Percentiles rank a stretch among this genome's conserved stretches.
phyloP scores from a whole-genome alignment of 2,888 invertebrate genomes.

The Incurvaria masculella region DNA sequence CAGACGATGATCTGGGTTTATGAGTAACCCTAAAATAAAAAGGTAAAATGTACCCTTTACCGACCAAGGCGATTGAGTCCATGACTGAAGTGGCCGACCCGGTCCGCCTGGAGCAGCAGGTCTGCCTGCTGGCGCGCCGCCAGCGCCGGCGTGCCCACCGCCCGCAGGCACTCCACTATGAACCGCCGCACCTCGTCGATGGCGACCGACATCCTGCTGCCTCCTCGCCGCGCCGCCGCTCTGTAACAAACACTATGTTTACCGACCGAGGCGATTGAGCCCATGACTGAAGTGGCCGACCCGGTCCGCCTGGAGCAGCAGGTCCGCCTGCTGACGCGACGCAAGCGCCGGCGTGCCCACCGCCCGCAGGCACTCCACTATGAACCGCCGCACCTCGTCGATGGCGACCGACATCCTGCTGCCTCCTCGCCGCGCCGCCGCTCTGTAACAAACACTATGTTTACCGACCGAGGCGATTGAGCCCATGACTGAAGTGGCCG shows the following conservation, averaged over 20 bases:
- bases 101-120: constrained; percentile 70
- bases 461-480: constrained; percentile 80
- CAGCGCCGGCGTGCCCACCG: constrained; percentile 54
- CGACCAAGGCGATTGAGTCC: constrained; percentile 82
- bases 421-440: too few relatives aligned
- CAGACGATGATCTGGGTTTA: too few relatives aligned
- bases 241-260: too few relatives aligned
- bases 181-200: constrained; percentile 57
- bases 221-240: too few relatives aligned
- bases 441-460: too few relatives aligned
- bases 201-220: constrained; percentile 33
- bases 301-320: constrained; percentile 71
- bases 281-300: constrained; percentile 88
- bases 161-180: constrained; percentile 60
- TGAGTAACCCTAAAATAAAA: too few relatives aligned
- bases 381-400: constrained; percentile 56
- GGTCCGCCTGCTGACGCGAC: constrained; percentile 61
- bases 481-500: constrained; percentile 86
- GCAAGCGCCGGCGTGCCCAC: constrained; percentile 58
- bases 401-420: constrained; percentile 38
- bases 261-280: constrained; percentile 77
- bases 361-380: constrained; percentile 60
- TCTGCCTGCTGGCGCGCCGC: constrained; percentile 65
- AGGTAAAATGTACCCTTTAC: too few relatives aligned
- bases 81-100: constrained; percentile 83